Evolutionary conservation across 2,113 vertebrate species (phyloP), one percentile per base, ranked within the genome.

Genomic region (Thamnaconus septentrionalis): DNA sequence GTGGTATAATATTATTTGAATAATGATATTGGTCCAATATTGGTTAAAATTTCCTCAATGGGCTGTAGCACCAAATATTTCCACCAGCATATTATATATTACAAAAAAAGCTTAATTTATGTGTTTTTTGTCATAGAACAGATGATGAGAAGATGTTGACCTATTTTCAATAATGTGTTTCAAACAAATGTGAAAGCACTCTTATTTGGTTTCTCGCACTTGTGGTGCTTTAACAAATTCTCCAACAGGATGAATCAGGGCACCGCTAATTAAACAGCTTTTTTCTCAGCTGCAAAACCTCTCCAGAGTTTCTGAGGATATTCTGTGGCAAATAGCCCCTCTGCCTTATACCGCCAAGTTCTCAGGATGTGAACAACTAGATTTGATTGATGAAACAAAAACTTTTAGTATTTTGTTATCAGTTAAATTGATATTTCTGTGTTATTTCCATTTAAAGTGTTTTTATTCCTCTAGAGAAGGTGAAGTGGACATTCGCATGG

Each of bases 281-380:
- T 61, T 59, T 63, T 71, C 68, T 68, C 59, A 53, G 56, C 61
- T 40, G 46, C 50, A 64, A 48, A 51, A 48, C 48, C 55, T 69
- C 55, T 53, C 42, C 53, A 0, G 61, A 66, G 57, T 54, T n/a
- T 47, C 50, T 53, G 53, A 71, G 62, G 10, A 52, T 61, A 44
- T 49, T 54, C 61, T n/a, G 41, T 0, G 3, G 31, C 8, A 59
- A 61, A 73, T 41, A 7, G 4, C 45, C 52, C 59, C 50, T 61
- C 50, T 81, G 77, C 53, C 82, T 86, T 82, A 80, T 3, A 42
- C 54, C 46, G 71, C 42, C 0, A 66, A 71, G 45, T 71, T 81
- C 81, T 89, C 86, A 84, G 84, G 84, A 79, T 4, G n/a, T 59
- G 9, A 41, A 57, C 53, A 46, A 53, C 61, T 50, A 18, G 6